phyloP scores from a whole-genome alignment of 2,113 vertebrate genomes.

The Psettodes erumei region DNA sequence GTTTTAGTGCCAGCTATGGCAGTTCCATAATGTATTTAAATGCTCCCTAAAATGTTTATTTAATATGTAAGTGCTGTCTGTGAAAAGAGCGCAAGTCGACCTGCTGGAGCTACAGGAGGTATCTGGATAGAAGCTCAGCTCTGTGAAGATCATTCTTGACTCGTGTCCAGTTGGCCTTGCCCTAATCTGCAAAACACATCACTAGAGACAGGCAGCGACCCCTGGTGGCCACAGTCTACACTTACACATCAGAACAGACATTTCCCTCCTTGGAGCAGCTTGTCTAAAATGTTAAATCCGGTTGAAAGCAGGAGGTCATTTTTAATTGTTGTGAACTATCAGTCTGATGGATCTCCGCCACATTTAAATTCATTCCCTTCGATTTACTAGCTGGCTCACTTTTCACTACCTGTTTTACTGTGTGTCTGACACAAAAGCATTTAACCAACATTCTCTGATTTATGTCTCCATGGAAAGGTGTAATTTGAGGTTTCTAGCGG shows the following conservation, averaged over 20 bases:
- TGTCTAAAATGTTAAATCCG: constrained; percentile 28
- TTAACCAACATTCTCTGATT: constrained; percentile 70
- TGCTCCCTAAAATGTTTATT: constrained; percentile 65
- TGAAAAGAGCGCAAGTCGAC: constrained; percentile 39
- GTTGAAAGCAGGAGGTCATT: constrained; percentile 9
- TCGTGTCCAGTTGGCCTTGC: constrained; percentile 56
- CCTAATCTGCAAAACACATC: constrained; percentile 2
- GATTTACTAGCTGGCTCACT: constrained; percentile 57
- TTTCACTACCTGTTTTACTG: constrained; percentile 48
- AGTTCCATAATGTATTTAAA: constrained; percentile 74
- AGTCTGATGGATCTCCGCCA: constrained; percentile 14
- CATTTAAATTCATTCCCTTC: constrained; percentile 27
- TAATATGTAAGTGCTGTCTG: constrained; percentile 63
- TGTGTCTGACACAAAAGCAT: constrained; percentile 67
- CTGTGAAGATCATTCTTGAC: constrained; percentile 51
- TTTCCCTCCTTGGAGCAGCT: neutral
- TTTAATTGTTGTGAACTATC: constrained; percentile 12
- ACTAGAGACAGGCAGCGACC: constrained; percentile 71
- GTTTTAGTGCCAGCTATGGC: constrained; percentile 67
- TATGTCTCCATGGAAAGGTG: constrained; percentile 69
- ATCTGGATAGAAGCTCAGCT: constrained; percentile 43
- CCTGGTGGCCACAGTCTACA: constrained; percentile 70
- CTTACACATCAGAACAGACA: constrained; percentile 27
- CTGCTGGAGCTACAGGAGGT: constrained; percentile 40
- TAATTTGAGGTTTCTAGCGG: constrained; percentile 67